These are phyloP conservation scores for Sclerodermus sp. DNA, from an alignment of 2,888 invertebrate species.

Conservation along the genomic window DNA sequence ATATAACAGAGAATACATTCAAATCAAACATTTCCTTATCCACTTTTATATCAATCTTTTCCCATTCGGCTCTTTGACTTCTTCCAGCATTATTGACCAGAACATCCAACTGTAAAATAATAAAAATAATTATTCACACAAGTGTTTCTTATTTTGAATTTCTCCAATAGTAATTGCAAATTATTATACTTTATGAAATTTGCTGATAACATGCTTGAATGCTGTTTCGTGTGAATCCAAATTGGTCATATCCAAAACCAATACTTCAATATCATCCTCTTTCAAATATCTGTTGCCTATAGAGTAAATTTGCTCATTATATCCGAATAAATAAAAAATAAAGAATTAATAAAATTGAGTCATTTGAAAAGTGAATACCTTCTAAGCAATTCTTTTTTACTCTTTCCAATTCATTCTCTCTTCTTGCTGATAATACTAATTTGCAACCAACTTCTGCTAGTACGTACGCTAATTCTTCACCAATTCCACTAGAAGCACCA, in stretches of 20 bases:
- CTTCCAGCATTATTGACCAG: conserved; percentile 82
- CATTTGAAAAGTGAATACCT: conserved; percentile 26
- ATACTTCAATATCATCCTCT: conserved; percentile 67
- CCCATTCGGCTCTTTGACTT: conserved; percentile 72
- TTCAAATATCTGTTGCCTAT: conserved; percentile 46
- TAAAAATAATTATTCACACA: background rate
- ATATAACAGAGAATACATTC: conserved; percentile 74
- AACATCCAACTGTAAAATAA: conserved; percentile 65
- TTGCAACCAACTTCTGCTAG: conserved; percentile 69
- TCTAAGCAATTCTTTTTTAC: conserved; percentile 68
- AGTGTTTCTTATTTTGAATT: conserved; percentile 1
- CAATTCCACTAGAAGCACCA: conserved; percentile 84
- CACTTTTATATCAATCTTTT: conserved; percentile 69
- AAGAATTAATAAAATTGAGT: background rate
- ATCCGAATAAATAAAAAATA: too few species aligned
- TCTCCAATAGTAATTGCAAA: background rate
- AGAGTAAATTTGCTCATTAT: too few species aligned
- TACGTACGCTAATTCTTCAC: conserved; percentile 71
- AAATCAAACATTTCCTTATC: conserved; percentile 76
- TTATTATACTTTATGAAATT: conserved; percentile 64
- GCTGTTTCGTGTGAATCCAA: conserved; percentile 64
- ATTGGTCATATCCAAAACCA: conserved; percentile 71
- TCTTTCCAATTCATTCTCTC: conserved; percentile 64
- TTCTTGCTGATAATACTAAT: conserved; percentile 70
- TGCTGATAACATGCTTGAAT: conserved; percentile 65